Evolutionary conservation across 2,888 invertebrate species (phyloP), one percentile per base, ranked within the genome.

Genomic region (Metellina segmentata): DNA sequence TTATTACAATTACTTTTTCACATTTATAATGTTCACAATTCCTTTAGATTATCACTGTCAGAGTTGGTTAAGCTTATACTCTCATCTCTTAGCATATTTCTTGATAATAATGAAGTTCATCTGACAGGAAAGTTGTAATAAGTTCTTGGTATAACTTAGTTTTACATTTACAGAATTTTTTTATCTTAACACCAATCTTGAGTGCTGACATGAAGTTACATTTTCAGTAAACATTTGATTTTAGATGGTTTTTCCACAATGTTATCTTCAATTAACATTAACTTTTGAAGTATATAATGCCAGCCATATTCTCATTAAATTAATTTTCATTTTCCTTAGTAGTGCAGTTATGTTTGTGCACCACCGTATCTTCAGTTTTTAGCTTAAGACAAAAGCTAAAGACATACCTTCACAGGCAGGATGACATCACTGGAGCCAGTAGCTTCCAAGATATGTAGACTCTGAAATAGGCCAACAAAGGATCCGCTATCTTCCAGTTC

Each of bases 351-450:
- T 61, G 34, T 34, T 34, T 34, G 34, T 11, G 16, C 61, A 61
- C 11, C 61, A 49, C 51, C 53, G 34, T 78, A 61, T 61, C 61
- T 61, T 61, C 61, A 61, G 61, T 61, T 61, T 89, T 87, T 91
- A 87, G 91, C 91, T 91, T 90, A 91, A 87, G 61, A 91, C 91
- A 91, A 81, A 91, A 91, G 91, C 91, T 87, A 87, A 91, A 91
- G 81, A 91, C 91, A 91, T 91, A 91, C 91, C 91, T 91, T 82
- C 87, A 85, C 69, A 34, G 6, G 16, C 11, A 52, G 75, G 70
- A 87, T 87, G 82, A 61, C n/a, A 53, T 13, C 48, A 71, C 51
- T 71, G 34, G 53, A 34, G 16, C 19, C 53, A 34, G 77, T 86
- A 71, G 87, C 85, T 81, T 91, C 48, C 61, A 34, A 51, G 53